Base-by-base conservation (phyloP, 2,797 vertebrate species). In the Coreius guichenoti region DNA sequence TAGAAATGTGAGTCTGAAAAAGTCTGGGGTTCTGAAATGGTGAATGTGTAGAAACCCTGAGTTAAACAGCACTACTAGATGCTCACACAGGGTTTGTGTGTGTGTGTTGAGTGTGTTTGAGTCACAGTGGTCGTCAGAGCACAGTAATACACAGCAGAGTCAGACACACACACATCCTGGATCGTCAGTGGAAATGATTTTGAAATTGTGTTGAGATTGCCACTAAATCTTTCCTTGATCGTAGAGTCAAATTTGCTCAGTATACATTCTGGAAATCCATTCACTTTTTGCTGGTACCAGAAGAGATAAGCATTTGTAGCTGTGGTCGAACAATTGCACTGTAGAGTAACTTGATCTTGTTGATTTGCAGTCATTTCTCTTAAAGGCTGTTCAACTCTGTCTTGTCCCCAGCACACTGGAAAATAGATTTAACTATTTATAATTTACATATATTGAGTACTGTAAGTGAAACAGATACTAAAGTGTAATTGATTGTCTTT, bases 201-300 rank as follows among this genome's bases (percentile, higher is more conserved):
- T n/a, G n/a, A n/a, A n/a, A n/a, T n/a, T n/a, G n/a, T n/a, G n/a
- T 74, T 0, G 2, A 74, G 16, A 31, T 31, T 0, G 7, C 39
- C 8, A 16, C 16, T 33, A 36, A 76, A 76, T 76, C 74, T 36
- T 0, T 56, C 12, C 29, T 56, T 56, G 74, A 56, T n/a, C n/a
- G n/a, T n/a, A n/a, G n/a, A 56, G n/a, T n/a, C n/a, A n/a, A 54
- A 75, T 33, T 3, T 8, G 3, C 0, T 8, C 29, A 76, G 74
- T 12, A 56, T 76, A 19, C 16, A 56, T 56, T 76, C 21, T 1
- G 49, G 49, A 21, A 76, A 56, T 36, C 29, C 74, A 2, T n/a
- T 16, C 12, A n/a, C 5, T 56, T 76, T 56, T 76, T 56, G 31
- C 49, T 76, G 74, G 9, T 76, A 76, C 31, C 74, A 91, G 11